Evolutionary conservation across 2,113 vertebrate species (phyloP), one percentile per base, ranked within the genome.

Genomic region (Phodopus roborovskii): DNA sequence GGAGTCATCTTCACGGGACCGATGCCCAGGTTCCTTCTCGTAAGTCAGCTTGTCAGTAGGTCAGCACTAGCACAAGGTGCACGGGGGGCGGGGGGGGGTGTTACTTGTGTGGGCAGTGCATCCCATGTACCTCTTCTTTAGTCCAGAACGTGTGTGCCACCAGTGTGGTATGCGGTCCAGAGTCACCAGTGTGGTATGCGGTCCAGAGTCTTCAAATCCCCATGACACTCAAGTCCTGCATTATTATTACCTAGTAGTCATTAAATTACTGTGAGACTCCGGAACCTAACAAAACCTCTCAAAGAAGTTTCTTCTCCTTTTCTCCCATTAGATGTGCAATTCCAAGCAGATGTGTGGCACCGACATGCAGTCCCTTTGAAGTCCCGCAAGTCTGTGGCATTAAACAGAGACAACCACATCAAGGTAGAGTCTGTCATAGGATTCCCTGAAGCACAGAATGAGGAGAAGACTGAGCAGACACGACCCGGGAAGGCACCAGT

Each of bases 391-490:
- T 90, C 3, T 0, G 96, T 0, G 17, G 56, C 70, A 89, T 98
- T 98, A 99, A 94, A 99, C 99, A 0, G 99, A 99, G 97, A 99
- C 99, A 0, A 99, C 99, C 39, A 99, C 99, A 7, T 99, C 99
- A 16, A 99, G 98, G 98, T 99, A 99, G 96, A 99, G 99, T 97
- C 99, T 99, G 98, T 99, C 99, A 17, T 99, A 99, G 53, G 99
- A 99, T 98, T 99, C 99, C 82, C 99, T 99, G 99, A 99, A 99
- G 98, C 99, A 99, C 95, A 99, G 98, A 97, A 99, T 99, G 97
- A 99, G 99, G 94, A 99, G 98, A 62, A 99, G 99, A 98, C 99
- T 99, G 98, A 99, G 99, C 98, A 99, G 97, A 94, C 99, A 99
- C 0, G 99, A 99, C 74, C 99, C 99, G 0, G 99, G 99, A 85